phyloP scores from a whole-genome alignment of 2,797 vertebrate genomes.

The Myotis daubentonii region DNA sequence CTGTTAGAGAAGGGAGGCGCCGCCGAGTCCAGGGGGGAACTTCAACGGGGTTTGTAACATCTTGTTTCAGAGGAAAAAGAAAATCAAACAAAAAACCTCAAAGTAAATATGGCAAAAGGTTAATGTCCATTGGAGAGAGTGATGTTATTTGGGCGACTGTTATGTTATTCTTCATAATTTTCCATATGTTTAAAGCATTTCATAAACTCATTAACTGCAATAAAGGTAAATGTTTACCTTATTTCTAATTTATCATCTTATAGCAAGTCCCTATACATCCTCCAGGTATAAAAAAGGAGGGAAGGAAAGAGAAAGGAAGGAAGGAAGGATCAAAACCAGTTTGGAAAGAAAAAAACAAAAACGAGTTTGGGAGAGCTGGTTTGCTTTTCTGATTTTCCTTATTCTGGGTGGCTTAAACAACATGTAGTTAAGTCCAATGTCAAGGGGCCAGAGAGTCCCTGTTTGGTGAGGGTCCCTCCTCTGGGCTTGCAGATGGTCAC shows the following conservation, averaged over 20 bases:
- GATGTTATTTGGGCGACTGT: background rate
- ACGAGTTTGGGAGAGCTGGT: background rate
- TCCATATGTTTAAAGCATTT: background rate
- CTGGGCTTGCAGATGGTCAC: background rate
- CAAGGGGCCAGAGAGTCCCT: background rate
- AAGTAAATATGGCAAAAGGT: conserved; percentile 39
- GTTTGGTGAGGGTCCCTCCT: background rate
- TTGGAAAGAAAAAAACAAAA: too few relatives aligned
- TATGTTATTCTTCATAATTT: background rate
- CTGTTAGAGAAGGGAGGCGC: background rate
- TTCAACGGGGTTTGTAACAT: background rate
- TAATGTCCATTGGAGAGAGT: background rate
- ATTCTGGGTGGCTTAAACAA: background rate
- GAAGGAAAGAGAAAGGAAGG: background rate
- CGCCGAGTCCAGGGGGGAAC: background rate
- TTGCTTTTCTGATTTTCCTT: conserved; percentile 36
- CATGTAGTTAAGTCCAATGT: background rate
- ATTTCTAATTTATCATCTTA: background rate
- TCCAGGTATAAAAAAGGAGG: background rate
- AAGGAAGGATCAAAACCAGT: background rate
- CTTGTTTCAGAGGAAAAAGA: background rate
- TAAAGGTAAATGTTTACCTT: background rate
- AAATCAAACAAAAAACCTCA: background rate
- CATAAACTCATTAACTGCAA: background rate
- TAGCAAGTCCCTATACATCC: background rate